Conservation (phyloP, 2,888 invertebrate species). For the Protula sp. region DNA sequence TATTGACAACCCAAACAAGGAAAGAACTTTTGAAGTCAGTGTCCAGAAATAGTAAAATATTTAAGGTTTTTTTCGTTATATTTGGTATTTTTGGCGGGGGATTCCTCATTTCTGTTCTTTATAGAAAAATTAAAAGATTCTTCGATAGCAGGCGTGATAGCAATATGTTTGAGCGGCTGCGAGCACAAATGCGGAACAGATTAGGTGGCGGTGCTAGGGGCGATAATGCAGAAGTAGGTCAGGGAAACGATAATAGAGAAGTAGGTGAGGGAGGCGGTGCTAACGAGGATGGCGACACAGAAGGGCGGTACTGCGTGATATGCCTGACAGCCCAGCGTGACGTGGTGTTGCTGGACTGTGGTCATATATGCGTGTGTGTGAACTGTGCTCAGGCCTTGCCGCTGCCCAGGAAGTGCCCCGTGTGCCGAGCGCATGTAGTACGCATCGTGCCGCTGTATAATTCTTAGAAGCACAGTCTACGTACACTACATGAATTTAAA, state of each 20-base stretch:
- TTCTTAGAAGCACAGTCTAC: constrained; percentile 57
- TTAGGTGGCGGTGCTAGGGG: background rate
- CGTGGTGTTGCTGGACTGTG: constrained; percentile 81
- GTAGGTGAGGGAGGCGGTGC: no score
- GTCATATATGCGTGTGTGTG: constrained; percentile 83
- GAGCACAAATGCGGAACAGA: background rate
- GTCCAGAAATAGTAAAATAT: constrained; percentile 63
- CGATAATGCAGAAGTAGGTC: constrained; percentile 1
- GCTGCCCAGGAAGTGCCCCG: constrained; percentile 64
- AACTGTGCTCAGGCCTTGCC: constrained; percentile 73
- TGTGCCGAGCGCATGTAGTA: constrained; percentile 69
- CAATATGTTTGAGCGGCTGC: background rate
- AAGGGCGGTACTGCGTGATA: constrained; percentile 72
- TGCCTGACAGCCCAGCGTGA: constrained; percentile 80
- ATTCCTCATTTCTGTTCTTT: constrained; percentile 59
- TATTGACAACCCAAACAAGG: constrained; percentile 74
- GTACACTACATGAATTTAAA: no score
- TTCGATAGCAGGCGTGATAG: background rate
- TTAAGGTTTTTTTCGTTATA: constrained; percentile 58
- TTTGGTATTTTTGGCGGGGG: constrained; percentile 60
- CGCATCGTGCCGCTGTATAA: constrained; percentile 73
- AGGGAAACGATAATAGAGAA: background rate
- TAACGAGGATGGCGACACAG: constrained; percentile 48
- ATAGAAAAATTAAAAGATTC: constrained; percentile 40
- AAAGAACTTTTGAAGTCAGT: constrained; percentile 69